Evolutionary conservation across 2,113 vertebrate genomes (phyloP).

Genomic region (Brachionichthys hirsutus): DNA sequence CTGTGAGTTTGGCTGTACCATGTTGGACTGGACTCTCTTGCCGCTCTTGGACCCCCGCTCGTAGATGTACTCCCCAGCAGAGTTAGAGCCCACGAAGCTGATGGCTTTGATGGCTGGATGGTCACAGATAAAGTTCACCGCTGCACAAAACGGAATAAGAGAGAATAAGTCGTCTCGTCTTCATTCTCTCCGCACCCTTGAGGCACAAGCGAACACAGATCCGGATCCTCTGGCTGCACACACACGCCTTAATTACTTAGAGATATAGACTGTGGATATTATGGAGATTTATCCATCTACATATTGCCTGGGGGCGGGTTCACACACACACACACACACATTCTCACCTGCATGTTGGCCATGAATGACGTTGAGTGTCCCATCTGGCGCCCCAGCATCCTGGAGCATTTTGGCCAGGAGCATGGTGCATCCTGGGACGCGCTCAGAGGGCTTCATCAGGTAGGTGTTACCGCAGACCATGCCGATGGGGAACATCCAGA

Average conservation of each 20-base stretch:
- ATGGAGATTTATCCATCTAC: slow-evolving; percentile 37
- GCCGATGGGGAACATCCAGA: slow-evolving; percentile 98
- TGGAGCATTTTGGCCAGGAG: slow-evolving; percentile 91
- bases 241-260: slow-evolving; percentile 17
- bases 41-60: slow-evolving; percentile 89
- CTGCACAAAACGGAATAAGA: slow-evolving; percentile 75
- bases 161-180: slow-evolving; percentile 29
- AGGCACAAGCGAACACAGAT: slow-evolving; percentile 18
- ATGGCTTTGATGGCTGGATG: slow-evolving; percentile 95
- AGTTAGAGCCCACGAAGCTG: slow-evolving; percentile 98
- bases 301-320: slow-evolving; percentile 26
- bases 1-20: slow-evolving; percentile 75
- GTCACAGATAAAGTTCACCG: slow-evolving; percentile 96
- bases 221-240: slow-evolving; percentile 12
- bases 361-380: slow-evolving; percentile 93
- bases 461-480: slow-evolving; percentile 98
- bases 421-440: slow-evolving; percentile 94
- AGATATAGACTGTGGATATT: slow-evolving; percentile 17
- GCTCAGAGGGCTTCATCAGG: slow-evolving; percentile 95
- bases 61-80: slow-evolving; percentile 90
- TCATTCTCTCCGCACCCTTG: neutral
- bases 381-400: slow-evolving; percentile 91
- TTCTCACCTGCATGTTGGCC: slow-evolving; percentile 90
- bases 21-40: slow-evolving; percentile 98
- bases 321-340: neutral